Conservation (phyloP, 2,113 vertebrate species). For the Epinephelus lanceolatus region DNA sequence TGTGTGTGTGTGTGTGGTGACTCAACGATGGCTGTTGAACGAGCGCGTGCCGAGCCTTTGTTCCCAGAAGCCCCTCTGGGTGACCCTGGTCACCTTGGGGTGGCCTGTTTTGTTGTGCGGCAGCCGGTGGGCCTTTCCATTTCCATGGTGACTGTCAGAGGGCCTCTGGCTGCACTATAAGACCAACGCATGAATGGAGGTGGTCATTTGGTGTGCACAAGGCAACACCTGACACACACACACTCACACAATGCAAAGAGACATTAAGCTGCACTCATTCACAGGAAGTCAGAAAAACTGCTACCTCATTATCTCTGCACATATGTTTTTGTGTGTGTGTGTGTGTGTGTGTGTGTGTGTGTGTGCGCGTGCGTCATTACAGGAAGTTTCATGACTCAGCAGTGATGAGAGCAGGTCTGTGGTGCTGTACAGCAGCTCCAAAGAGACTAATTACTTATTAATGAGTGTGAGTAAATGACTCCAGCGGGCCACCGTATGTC, state of each 20-base stretch:
- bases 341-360: neutral
- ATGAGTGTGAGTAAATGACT: constrained; percentile 28
- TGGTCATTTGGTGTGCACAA: constrained; percentile 46
- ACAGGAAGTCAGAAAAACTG: constrained; percentile 1
- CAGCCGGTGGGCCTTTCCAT: constrained; percentile 46
- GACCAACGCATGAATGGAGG: constrained; percentile 36
- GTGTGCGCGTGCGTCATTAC: constrained; percentile 22
- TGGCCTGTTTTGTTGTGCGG: constrained; percentile 40
- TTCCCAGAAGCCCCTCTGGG: constrained; percentile 50
- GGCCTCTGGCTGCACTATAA: constrained; percentile 18
- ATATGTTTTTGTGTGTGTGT: neutral
- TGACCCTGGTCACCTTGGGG: constrained; percentile 62
- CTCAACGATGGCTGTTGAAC: constrained; percentile 10
- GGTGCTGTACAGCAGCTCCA: constrained; percentile 28
- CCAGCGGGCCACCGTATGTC: constrained; percentile 3
- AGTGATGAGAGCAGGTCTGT: constrained; percentile 3
- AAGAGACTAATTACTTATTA: constrained; percentile 30
- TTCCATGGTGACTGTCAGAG: constrained; percentile 46
- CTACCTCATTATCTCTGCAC: neutral
- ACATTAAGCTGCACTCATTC: neutral
- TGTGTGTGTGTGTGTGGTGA: constrained; percentile 8
- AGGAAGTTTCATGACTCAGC: constrained; percentile 52
- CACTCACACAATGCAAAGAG: neutral
- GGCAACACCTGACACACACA: constrained; percentile 18
- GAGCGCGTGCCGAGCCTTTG: constrained; percentile 66